phyloP scores from a whole-genome alignment of 2,113 vertebrate genomes.

The Malurus elegans region DNA sequence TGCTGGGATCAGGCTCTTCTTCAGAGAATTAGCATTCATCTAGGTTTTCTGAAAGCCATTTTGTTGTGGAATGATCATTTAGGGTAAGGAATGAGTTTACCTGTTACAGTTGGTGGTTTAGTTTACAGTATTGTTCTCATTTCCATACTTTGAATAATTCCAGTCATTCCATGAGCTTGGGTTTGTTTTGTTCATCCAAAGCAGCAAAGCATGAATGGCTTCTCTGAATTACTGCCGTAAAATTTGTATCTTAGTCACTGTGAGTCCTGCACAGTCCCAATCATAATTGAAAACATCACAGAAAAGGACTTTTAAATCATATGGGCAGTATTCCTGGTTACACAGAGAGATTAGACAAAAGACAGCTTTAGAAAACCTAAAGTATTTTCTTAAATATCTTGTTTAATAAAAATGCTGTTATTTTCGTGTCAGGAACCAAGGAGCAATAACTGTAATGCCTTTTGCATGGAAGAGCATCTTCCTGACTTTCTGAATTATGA shows the following conservation, averaged over 20 bases:
- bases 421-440: neutral
- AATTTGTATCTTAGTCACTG: neutral
- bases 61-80: neutral
- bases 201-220: neutral
- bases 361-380: neutral
- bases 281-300: neutral
- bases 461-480: neutral
- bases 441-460: neutral
- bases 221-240: neutral
- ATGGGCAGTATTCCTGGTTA: neutral
- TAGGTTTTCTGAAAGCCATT: neutral
- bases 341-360: neutral
- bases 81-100: neutral
- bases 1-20: neutral
- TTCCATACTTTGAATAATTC: neutral
- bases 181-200: neutral
- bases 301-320: neutral
- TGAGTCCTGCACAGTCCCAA: neutral
- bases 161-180: neutral
- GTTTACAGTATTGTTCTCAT: neutral
- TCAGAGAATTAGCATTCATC: neutral
- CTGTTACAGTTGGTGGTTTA: neutral
- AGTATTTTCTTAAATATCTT: neutral
- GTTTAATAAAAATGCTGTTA: neutral
- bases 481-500: neutral